Conservation (phyloP, 2,888 invertebrate species). For the Acanthoscelides obtectus region DNA sequence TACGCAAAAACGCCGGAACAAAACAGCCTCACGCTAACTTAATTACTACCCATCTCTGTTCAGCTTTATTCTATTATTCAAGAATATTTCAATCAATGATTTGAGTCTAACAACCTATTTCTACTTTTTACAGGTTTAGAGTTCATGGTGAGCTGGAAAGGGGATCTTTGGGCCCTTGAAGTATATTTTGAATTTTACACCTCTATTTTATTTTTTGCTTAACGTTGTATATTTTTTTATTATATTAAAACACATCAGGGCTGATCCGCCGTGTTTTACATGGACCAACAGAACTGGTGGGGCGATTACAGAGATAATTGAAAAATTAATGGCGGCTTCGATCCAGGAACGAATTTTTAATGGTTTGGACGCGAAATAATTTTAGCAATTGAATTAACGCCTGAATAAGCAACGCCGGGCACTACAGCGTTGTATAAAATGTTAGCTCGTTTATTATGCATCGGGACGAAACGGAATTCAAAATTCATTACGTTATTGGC, state of each 20-base stretch:
- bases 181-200: neutral
- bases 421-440: neutral
- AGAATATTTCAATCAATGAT: too few species aligned
- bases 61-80: too few species aligned
- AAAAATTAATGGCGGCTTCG: neutral
- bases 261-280: neutral
- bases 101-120: neutral
- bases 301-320: neutral
- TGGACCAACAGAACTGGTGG: too few species aligned
- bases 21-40: too few species aligned
- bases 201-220: neutral
- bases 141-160: conserved; percentile 10
- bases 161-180: neutral
- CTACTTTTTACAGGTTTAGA: conserved; percentile 10
- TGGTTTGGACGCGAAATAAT: neutral
- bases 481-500: neutral
- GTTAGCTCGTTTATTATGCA: neutral
- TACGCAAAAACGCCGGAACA: too few species aligned
- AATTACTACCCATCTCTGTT: too few species aligned
- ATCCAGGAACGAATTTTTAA: neutral
- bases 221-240: neutral
- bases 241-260: neutral
- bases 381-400: neutral
- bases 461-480: neutral
- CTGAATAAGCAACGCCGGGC: neutral